Percentiles rank a stretch among this genome's conserved stretches.
These are phyloP conservation scores for Saccostrea glomerata DNA, from an alignment of 1,140 invertebrate species.

Conservation along the genomic window DNA sequence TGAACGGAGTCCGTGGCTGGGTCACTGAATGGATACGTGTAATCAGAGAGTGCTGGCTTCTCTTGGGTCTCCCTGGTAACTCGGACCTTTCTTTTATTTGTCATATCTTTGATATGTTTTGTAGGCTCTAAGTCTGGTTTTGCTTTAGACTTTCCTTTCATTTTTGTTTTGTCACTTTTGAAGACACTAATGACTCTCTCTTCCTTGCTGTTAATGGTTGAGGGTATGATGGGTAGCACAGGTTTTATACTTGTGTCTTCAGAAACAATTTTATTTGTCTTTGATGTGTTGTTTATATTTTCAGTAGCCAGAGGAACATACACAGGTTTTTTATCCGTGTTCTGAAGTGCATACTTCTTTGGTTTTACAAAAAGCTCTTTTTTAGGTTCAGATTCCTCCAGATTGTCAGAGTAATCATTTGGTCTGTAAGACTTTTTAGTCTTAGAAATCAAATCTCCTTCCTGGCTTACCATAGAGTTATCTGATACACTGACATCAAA, in stretches of 20 bases:
- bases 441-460: conserved; percentile 27
- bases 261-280: conserved; percentile 12
- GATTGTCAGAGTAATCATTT: conserved; percentile 53
- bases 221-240: not conserved
- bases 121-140: conserved; percentile 11
- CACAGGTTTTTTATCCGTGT: conserved; percentile 44
- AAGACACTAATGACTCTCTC: not conserved
- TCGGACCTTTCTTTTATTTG: conserved; percentile 56
- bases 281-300: not conserved
- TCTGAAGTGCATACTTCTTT: conserved; percentile 52
- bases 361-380: conserved; percentile 28
- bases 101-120: conserved; percentile 1
- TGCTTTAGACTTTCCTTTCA: conserved; percentile 38
- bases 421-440: conserved; percentile 60
- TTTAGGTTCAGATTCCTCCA: conserved; percentile 32
- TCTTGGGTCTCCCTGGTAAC: conserved; percentile 66
- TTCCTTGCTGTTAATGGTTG: not conserved
- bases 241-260: conserved; percentile 2
- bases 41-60: conserved; percentile 57
- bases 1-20: conserved; percentile 35
- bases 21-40: conserved; percentile 70
- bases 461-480: conserved; percentile 33
- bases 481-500: conserved; percentile 62
- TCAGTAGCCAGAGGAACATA: conserved; percentile 36
- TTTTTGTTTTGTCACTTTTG: conserved; percentile 2